These are phyloP conservation scores for Labroides dimidiatus DNA, from an alignment of 2,797 vertebrate genomes.

Conservation along the genomic window DNA sequence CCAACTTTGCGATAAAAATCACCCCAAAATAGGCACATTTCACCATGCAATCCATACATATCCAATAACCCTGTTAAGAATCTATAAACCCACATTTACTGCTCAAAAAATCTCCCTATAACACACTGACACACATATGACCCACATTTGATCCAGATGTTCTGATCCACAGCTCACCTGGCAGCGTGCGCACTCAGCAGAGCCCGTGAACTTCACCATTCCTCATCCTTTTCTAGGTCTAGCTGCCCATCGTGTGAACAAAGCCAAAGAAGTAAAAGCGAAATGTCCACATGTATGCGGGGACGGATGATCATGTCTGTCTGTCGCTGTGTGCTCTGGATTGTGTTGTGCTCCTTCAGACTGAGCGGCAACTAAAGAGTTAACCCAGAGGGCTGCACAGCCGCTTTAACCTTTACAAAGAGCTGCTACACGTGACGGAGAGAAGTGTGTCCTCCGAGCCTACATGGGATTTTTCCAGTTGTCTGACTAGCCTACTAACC, in stretches of 20 bases:
- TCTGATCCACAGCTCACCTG: slow-evolving; percentile 61
- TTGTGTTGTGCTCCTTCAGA: slow-evolving; percentile 25
- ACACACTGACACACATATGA: slow-evolving; percentile 26
- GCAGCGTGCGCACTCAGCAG: slow-evolving; percentile 15
- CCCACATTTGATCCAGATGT: slow-evolving; percentile 66
- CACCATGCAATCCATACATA: background rate
- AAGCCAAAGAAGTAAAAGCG: slow-evolving; percentile 1
- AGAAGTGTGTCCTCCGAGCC: slow-evolving; percentile 78
- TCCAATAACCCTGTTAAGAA: background rate
- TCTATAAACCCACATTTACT: background rate
- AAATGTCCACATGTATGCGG: slow-evolving; percentile 11
- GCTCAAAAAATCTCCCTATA: background rate
- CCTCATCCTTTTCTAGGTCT: slow-evolving; percentile 20
- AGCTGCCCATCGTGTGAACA: slow-evolving; percentile 13
- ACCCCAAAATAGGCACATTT: background rate
- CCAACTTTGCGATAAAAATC: slow-evolving; percentile 44
- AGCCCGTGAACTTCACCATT: slow-evolving; percentile 36
- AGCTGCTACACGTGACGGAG: slow-evolving; percentile 82
- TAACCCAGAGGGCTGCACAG: slow-evolving; percentile 71
- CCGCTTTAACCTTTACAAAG: slow-evolving; percentile 83
- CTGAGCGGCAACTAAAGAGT: slow-evolving; percentile 61
- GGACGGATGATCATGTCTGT: slow-evolving; percentile 8
- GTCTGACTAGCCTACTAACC: slow-evolving; percentile 70
- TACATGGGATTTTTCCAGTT: slow-evolving; percentile 66
- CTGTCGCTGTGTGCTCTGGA: slow-evolving; percentile 19